Conservation (phyloP, 2,113 vertebrate species). For the Ellobius talpinus region DNA sequence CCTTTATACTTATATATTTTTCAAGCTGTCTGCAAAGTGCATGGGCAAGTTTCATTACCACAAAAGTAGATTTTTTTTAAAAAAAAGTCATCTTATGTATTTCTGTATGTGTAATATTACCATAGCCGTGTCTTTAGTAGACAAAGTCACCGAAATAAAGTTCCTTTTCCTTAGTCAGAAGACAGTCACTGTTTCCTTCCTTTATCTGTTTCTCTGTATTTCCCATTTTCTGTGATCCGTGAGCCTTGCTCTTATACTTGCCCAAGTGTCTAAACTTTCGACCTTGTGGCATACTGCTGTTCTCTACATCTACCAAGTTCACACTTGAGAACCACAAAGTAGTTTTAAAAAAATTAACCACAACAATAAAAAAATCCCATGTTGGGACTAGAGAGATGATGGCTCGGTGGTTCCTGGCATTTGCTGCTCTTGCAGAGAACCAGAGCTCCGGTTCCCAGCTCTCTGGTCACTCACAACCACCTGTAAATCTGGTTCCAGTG, state of each 20-base stretch:
- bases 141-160: neutral
- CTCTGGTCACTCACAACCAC: neutral
- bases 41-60: conserved; percentile 15
- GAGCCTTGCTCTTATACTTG: neutral
- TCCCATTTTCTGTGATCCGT: neutral
- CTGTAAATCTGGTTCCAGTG: too few relatives aligned
- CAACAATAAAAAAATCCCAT: neutral
- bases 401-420: neutral
- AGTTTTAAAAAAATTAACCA: neutral
- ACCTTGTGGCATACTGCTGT: neutral
- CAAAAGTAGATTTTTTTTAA: conserved; percentile 8
- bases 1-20: conserved; percentile 50
- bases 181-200: neutral
- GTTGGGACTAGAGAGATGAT: too few relatives aligned
- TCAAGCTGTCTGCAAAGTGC: conserved; percentile 42
- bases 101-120: neutral
- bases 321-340: neutral
- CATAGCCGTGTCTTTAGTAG: neutral
- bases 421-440: neutral
- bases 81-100: neutral
- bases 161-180: conserved; percentile 28
- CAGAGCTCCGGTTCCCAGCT: neutral
- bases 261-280: neutral
- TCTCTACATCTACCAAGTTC: neutral
- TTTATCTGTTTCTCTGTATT: conserved; percentile 10